Conservation (phyloP, 1,140 invertebrate species). For the Diabrotica undecimpunctata region DNA sequence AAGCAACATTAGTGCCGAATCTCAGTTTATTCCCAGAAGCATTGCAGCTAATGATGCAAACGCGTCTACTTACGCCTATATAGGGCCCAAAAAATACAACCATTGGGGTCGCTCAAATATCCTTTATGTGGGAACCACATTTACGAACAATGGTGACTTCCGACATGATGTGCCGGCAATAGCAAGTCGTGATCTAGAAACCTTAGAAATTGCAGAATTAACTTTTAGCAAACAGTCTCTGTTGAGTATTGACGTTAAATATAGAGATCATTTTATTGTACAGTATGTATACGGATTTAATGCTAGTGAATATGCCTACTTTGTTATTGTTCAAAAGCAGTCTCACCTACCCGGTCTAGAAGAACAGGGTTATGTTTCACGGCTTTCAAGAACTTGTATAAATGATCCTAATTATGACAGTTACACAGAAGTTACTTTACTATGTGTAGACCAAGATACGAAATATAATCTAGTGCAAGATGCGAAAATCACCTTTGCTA, state of each 20-base stretch:
- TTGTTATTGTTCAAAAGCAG: constrained; percentile 90
- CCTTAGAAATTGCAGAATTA: constrained; percentile 74
- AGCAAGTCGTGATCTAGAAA: constrained; percentile 76
- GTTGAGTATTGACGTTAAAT: constrained; percentile 89
- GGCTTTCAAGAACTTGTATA: constrained; percentile 87
- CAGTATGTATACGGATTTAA: constrained; percentile 95
- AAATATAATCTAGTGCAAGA: constrained; percentile 90
- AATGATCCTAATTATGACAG: constrained; percentile 91
- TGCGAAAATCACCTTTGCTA: constrained; percentile 78
- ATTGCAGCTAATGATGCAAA: constrained; percentile 88
- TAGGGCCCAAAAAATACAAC: constrained; percentile 84
- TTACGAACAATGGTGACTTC: constrained; percentile 87
- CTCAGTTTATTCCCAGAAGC: constrained; percentile 71
- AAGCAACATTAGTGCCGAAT: constrained; percentile 71
- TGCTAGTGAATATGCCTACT: constrained; percentile 91
- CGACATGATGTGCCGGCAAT: constrained; percentile 93
- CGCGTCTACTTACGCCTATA: constrained; percentile 90
- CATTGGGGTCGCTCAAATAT: constrained; percentile 73
- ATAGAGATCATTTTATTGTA: constrained; percentile 90
- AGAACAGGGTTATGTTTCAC: constrained; percentile 83
- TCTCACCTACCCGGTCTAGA: constrained; percentile 84
- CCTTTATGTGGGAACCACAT: constrained; percentile 91
- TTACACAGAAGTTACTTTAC: constrained; percentile 91
- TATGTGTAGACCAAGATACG: constrained; percentile 64
- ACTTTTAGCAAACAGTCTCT: constrained; percentile 84